phyloP scores from a whole-genome alignment of 2,888 invertebrate genomes.

The Oscheius sp. region DNA sequence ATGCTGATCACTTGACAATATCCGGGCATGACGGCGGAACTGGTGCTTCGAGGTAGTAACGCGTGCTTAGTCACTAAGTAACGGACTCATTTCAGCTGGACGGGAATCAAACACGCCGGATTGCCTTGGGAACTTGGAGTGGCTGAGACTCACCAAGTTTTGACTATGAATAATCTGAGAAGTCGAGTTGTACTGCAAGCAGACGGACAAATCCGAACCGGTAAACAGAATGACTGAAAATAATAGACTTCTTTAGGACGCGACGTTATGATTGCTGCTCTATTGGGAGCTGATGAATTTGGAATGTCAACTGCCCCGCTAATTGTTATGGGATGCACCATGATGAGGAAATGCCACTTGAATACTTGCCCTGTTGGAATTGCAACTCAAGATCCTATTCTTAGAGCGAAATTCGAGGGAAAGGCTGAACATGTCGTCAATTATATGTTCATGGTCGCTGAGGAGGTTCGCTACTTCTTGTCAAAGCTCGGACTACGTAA shows the following conservation, averaged over 20 bases:
- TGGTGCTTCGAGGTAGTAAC: slow-evolving; percentile 77
- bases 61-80: background rate
- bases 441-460: slow-evolving; percentile 95
- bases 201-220: slow-evolving; percentile 92
- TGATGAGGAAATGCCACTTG: slow-evolving; percentile 99
- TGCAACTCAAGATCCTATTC: slow-evolving; percentile 94
- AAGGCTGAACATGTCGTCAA: slow-evolving; percentile 97
- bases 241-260: slow-evolving; percentile 76
- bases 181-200: slow-evolving; percentile 94
- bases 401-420: slow-evolving; percentile 94
- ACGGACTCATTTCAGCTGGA: slow-evolving; percentile 78
- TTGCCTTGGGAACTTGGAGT: slow-evolving; percentile 98
- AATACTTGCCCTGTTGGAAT: slow-evolving; percentile 99
- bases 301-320: slow-evolving; percentile 98
- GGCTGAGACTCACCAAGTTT: slow-evolving; percentile 93
- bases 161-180: slow-evolving; percentile 73
- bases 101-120: slow-evolving; percentile 96
- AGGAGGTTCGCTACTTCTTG: slow-evolving; percentile 90
- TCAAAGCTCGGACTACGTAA: slow-evolving; percentile 86
- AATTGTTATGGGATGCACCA: slow-evolving; percentile 96
- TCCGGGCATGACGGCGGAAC: slow-evolving; percentile 99
- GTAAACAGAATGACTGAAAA: slow-evolving; percentile 65
- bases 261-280: slow-evolving; percentile 92
- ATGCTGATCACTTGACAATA: slow-evolving; percentile 97
- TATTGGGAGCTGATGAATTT: slow-evolving; percentile 96